phyloP scores from a whole-genome alignment of 2,113 vertebrate genomes.

The Protomyctophum bolini region DNA sequence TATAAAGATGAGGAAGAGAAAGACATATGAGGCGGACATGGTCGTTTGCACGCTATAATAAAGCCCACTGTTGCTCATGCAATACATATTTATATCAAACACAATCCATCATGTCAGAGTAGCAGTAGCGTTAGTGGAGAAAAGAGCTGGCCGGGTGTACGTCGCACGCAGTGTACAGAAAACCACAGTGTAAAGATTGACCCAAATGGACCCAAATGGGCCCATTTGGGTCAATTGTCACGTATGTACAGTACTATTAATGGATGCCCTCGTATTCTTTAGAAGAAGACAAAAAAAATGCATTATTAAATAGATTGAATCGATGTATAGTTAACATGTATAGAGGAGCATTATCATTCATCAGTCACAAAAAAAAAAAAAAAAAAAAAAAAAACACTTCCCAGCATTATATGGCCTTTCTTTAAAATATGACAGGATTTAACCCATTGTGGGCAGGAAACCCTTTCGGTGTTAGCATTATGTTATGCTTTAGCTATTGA shows the following conservation, averaged over 20 bases:
- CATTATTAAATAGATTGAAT: conserved; percentile 31
- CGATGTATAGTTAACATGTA: too few species aligned
- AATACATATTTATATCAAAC: conserved; percentile 38
- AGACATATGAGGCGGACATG: conserved; percentile 26
- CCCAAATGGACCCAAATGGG: too few species aligned
- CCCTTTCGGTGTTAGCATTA: too few species aligned
- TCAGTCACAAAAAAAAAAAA: conserved; percentile 2
- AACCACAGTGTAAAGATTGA: too few species aligned
- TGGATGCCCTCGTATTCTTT: conserved; percentile 7
- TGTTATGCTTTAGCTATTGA: too few species aligned
- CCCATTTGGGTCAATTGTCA: too few species aligned
- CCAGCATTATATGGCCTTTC: too few species aligned
- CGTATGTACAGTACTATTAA: neutral
- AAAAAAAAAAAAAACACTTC: too few species aligned
- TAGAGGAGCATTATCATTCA: neutral
- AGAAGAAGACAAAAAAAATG: conserved; percentile 13
- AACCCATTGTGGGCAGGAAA: too few species aligned
- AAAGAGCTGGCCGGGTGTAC: neutral
- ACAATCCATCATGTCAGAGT: conserved; percentile 23
- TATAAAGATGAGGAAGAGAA: conserved; percentile 24
- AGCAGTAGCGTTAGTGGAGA: neutral
- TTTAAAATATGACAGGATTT: too few species aligned
- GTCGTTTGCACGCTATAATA: conserved; percentile 29
- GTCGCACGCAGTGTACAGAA: too few species aligned
- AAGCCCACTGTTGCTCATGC: conserved; percentile 27